phyloP scores from a whole-genome alignment of 2,888 invertebrate species.

The Polyploca ridens region DNA sequence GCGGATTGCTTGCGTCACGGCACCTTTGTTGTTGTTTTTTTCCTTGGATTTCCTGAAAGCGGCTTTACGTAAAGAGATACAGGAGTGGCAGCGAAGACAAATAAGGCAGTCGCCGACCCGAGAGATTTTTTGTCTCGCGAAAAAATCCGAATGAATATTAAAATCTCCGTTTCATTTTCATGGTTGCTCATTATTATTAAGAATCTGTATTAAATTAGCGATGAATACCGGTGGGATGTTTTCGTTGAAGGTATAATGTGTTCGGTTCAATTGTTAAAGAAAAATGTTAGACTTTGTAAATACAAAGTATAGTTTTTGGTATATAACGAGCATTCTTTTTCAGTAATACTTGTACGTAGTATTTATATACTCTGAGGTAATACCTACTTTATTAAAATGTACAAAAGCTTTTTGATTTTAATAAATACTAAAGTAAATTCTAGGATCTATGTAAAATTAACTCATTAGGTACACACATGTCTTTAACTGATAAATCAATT shows the following conservation, averaged over 20 bases:
- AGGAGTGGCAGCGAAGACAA: conserved; percentile 58
- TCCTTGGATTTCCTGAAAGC: conserved; percentile 49
- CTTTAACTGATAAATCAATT: no score
- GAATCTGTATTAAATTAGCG: conserved; percentile 54
- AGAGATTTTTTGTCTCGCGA: conserved; percentile 45
- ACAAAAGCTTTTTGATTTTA: no score
- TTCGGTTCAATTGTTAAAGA: background rate
- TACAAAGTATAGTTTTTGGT: no score
- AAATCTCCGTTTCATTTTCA: conserved; percentile 56
- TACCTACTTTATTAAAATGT: no score
- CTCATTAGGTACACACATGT: no score
- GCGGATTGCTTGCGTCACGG: conserved; percentile 42
- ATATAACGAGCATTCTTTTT: no score
- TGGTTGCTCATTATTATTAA: conserved; percentile 51
- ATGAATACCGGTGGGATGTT: conserved; percentile 19
- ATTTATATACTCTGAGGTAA: no score
- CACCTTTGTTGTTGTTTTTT: conserved; percentile 47
- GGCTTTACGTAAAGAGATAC: conserved; percentile 59
- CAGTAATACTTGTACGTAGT: no score
- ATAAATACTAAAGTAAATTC: no score
- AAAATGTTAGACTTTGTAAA: background rate
- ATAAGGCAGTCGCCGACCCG: conserved; percentile 51
- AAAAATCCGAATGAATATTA: conserved; percentile 63
- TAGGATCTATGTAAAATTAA: no score
- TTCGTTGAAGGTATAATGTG: background rate